These are phyloP conservation scores for Caprella mutica DNA, from an alignment of 2,888 invertebrate species.

Conservation along the genomic window DNA sequence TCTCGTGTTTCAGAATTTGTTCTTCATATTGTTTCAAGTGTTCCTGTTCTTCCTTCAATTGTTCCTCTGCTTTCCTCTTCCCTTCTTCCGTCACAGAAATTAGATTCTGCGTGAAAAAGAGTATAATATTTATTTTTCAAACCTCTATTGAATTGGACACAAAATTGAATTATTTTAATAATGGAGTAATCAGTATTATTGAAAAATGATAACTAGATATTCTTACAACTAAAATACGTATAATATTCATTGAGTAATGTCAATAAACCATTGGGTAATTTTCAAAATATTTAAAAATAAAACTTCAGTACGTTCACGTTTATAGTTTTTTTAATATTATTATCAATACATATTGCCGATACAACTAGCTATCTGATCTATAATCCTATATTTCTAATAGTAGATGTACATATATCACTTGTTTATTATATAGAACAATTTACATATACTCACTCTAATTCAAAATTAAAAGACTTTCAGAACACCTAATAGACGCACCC, in stretches of 20 bases:
- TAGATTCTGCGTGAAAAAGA: background rate
- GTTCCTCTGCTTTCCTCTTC: background rate
- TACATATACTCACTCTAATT: background rate
- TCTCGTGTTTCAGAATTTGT: constrained; percentile 2
- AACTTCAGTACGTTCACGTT: no score
- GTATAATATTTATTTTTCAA: no score
- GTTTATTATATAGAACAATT: background rate
- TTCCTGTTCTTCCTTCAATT: background rate
- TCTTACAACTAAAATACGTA: background rate
- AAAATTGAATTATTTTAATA: background rate
- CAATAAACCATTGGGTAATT: no score
- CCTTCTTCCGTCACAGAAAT: background rate
- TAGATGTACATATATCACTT: no score
- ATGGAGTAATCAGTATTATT: background rate
- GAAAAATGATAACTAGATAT: background rate
- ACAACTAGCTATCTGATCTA: no score
- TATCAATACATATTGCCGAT: no score
- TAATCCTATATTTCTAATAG: no score
- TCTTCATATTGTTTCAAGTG: constrained; percentile 2
- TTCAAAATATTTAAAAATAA: no score
- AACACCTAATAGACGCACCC: no score
- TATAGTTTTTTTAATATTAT: no score
- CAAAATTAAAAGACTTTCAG: no score
- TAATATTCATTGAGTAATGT: background rate
- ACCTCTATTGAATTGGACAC: no score